Evolutionary conservation across 2,888 invertebrate genomes (phyloP).

Genomic region (Terebella lapidaria): DNA sequence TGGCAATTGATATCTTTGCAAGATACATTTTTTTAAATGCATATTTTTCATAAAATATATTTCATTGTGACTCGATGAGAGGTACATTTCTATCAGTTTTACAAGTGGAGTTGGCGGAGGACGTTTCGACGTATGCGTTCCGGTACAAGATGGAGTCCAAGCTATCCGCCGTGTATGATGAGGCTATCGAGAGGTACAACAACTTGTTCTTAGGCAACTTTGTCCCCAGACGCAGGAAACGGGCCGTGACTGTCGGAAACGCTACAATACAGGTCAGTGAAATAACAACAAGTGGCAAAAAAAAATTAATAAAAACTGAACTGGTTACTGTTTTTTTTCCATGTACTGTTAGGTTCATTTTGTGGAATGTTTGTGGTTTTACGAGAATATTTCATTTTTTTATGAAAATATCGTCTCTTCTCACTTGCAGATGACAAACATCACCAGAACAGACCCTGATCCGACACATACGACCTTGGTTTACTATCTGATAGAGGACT

Average conservation of each 20-base stretch:
- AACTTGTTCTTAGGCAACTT: not conserved
- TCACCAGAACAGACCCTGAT: constrained; percentile 2
- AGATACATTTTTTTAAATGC: too few relatives aligned
- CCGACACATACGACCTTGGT: constrained; percentile 9
- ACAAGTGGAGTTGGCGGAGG: not conserved
- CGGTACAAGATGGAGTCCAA: not conserved
- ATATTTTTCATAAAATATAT: too few relatives aligned
- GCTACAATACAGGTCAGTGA: not conserved
- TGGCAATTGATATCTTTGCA: too few relatives aligned
- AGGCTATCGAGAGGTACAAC: not conserved
- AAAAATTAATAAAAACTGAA: not conserved
- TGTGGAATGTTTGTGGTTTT: not conserved
- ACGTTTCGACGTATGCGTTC: not conserved
- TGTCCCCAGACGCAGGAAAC: not conserved
- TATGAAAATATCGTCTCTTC: too few relatives aligned
- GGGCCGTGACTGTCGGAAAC: not conserved
- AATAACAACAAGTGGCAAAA: too few relatives aligned
- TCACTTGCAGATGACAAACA: constrained; percentile 12
- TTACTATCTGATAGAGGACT: constrained; percentile 17
- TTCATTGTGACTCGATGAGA: too few relatives aligned
- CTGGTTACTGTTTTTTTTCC: too few relatives aligned
- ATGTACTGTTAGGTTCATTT: not conserved
- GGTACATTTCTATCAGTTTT: too few relatives aligned
- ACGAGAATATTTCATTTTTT: too few relatives aligned
- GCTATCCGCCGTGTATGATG: not conserved